phyloP scores from a whole-genome alignment of 2,797 vertebrate genomes.

The Allenopithecus nigroviridis region DNA sequence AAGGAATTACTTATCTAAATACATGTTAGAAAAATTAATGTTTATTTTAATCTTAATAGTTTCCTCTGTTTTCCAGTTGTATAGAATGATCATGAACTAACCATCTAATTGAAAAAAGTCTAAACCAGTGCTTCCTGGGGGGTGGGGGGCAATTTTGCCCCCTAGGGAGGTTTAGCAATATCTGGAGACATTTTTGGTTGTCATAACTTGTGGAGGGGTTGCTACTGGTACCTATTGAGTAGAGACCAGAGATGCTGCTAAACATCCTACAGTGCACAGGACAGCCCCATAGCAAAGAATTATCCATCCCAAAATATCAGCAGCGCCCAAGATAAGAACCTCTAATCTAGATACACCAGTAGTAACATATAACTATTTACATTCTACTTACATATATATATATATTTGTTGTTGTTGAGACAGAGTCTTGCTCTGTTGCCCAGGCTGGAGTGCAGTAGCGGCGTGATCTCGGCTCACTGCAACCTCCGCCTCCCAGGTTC shows the following conservation, averaged over 20 bases:
- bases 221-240: neutral
- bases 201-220: too few species aligned
- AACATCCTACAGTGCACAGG: neutral
- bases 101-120: neutral
- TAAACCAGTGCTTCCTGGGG: neutral
- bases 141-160: neutral
- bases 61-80: neutral
- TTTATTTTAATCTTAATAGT: constrained; percentile 6
- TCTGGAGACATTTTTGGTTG: neutral
- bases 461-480: neutral
- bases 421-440: neutral
- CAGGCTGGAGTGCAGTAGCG: neutral
- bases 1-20: neutral
- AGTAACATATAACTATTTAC: neutral
- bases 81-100: neutral
- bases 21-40: neutral
- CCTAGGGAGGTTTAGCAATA: neutral
- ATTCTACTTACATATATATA: neutral
- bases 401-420: neutral
- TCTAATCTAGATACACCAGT: neutral
- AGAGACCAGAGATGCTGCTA: neutral
- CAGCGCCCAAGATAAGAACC: neutral
- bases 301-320: neutral
- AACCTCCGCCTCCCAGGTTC: neutral
- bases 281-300: neutral